A percentile compares a stretch with the other conserved stretches of the same genome.
These are phyloP conservation scores for Catostomus latipinnis DNA, from an alignment of 2,797 vertebrate genomes.

Conservation along the genomic window DNA sequence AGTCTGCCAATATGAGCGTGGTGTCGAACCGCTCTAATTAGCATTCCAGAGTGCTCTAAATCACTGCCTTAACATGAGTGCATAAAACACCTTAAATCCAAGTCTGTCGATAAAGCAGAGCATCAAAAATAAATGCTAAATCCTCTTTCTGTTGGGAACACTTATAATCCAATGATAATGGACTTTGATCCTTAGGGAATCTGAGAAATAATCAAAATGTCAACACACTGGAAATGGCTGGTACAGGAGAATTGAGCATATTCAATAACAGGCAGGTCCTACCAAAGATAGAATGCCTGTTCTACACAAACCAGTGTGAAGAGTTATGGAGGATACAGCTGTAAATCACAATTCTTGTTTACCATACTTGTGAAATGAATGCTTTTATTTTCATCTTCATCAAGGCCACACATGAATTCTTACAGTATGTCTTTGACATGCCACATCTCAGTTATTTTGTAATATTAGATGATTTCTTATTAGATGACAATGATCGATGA, in stretches of 20 bases:
- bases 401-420: no score
- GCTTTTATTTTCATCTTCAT: no score
- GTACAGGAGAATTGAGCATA: neutral
- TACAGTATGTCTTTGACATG: no score
- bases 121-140: slow-evolving; percentile 12
- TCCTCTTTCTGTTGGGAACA: slow-evolving; percentile 15
- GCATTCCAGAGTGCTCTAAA: slow-evolving; percentile 66
- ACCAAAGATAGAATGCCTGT: no score
- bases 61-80: slow-evolving; percentile 60
- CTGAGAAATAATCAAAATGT: slow-evolving; percentile 21
- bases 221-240: slow-evolving; percentile 14
- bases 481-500: no score
- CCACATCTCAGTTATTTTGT: no score
- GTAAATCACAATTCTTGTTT: no score
- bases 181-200: slow-evolving; percentile 8
- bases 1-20: slow-evolving; percentile 64
- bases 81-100: slow-evolving; percentile 55
- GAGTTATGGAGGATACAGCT: no score
- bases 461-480: no score
- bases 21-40: slow-evolving; percentile 71
- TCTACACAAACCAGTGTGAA: no score
- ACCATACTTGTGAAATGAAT: no score
- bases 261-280: no score
- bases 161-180: slow-evolving; percentile 39
- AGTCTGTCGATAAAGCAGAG: slow-evolving; percentile 14